Evolutionary conservation across 2,113 vertebrate genomes (phyloP).

Genomic region (Mesoclemmys tuberculata): DNA sequence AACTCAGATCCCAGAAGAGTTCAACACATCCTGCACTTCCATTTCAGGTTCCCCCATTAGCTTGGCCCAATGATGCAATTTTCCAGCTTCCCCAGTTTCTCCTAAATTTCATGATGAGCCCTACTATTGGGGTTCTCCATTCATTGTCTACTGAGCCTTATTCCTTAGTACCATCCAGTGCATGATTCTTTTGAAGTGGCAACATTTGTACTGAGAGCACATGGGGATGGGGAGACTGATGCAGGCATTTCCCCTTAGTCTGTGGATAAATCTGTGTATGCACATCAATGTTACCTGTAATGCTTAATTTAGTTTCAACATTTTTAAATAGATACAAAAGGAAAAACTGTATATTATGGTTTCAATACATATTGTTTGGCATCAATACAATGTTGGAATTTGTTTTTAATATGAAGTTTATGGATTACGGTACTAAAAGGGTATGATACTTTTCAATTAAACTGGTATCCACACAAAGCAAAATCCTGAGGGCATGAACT

Average conservation of each 20-base stretch:
- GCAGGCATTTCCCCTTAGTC: neutral
- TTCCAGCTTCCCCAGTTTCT: neutral
- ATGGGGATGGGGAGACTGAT: neutral
- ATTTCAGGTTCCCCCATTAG: neutral
- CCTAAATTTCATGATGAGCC: neutral
- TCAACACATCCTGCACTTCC: neutral
- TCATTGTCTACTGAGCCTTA: neutral
- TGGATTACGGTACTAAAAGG: neutral
- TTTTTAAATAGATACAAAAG: neutral
- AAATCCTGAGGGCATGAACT: conserved; percentile 67
- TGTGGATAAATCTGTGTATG: fast-evolving
- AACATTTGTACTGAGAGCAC: neutral
- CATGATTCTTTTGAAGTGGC: neutral
- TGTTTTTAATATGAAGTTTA: neutral
- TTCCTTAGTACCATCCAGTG: neutral
- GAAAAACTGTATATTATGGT: conserved; percentile 54
- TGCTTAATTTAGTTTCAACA: neutral
- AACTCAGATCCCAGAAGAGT: neutral
- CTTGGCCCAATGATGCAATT: neutral
- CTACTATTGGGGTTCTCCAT: fast-evolving
- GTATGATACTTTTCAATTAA: conserved; percentile 20
- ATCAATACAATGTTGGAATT: neutral
- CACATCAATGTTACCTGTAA: neutral
- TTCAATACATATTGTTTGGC: conserved; percentile 17
- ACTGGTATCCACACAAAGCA: conserved; percentile 40